phyloP scores from a whole-genome alignment of 2,888 invertebrate genomes.

The Auanema freiburgensis region DNA sequence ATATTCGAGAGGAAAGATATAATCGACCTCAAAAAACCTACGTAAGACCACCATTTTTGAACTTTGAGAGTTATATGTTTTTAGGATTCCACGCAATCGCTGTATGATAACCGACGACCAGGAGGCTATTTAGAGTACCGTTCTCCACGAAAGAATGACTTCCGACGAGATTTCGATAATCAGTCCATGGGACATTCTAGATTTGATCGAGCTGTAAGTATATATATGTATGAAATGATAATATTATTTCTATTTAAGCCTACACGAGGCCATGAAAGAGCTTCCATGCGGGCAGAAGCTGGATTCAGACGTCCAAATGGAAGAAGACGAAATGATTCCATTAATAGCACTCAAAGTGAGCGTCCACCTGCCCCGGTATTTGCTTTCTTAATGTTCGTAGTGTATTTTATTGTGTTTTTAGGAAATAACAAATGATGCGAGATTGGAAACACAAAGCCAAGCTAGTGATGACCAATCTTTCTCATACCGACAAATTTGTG shows the following conservation, averaged over 20 bases:
- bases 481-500: slow-evolving; percentile 33
- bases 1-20: background rate
- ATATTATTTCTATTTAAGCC: slow-evolving; percentile 3
- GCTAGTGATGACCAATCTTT: slow-evolving; percentile 25
- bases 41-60: background rate
- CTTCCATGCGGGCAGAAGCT: slow-evolving; percentile 41
- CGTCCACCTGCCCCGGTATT: slow-evolving; percentile 23
- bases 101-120: slow-evolving; percentile 39
- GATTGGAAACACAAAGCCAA: slow-evolving; percentile 20
- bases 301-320: slow-evolving; percentile 18
- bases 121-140: slow-evolving; percentile 40
- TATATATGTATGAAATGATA: background rate
- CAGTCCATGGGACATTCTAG: slow-evolving; percentile 5
- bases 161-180: slow-evolving; percentile 3
- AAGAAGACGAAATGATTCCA: slow-evolving; percentile 44
- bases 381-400: background rate
- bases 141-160: background rate
- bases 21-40: background rate
- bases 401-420: background rate
- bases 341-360: slow-evolving; percentile 46
- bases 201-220: slow-evolving; percentile 13
- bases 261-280: slow-evolving; percentile 23
- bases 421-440: slow-evolving; percentile 16
- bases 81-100: slow-evolving; percentile 49
- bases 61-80: slow-evolving; percentile 8